Evolutionary conservation across 2,113 vertebrate genomes (phyloP).

Genomic region (Elaphurus davidianus): DNA sequence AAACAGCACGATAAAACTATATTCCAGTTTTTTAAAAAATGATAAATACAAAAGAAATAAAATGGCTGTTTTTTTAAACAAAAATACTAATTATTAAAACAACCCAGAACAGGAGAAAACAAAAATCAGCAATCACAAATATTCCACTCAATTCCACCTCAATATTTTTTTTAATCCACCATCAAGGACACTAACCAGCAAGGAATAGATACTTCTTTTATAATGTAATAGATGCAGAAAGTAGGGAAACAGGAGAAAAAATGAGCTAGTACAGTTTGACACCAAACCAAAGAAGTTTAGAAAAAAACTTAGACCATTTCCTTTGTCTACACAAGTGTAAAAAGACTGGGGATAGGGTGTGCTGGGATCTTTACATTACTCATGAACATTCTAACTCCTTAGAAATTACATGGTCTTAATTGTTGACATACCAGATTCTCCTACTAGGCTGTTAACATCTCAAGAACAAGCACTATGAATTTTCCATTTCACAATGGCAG

Average conservation of each 20-base stretch:
- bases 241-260: not conserved
- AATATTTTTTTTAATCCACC: not conserved
- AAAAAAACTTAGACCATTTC: not conserved
- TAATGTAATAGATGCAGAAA: not conserved
- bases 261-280: not conserved
- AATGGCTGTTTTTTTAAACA: not conserved
- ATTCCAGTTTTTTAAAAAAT: not conserved
- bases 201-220: not conserved
- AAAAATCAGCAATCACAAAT: not conserved
- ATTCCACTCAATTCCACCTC: not conserved
- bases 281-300: not conserved
- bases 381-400: not conserved
- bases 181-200: not conserved
- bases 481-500: not conserved
- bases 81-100: not conserved
- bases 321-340: not conserved
- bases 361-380: not conserved
- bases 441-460: not conserved
- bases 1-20: not conserved
- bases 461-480: not conserved
- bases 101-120: not conserved
- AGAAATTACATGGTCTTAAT: not conserved
- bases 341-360: not conserved
- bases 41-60: not conserved
- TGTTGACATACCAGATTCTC: not conserved